Base-by-base conservation (phyloP, 2,888 invertebrate species). In the Hydrotaea cyrtoneurina region DNA sequence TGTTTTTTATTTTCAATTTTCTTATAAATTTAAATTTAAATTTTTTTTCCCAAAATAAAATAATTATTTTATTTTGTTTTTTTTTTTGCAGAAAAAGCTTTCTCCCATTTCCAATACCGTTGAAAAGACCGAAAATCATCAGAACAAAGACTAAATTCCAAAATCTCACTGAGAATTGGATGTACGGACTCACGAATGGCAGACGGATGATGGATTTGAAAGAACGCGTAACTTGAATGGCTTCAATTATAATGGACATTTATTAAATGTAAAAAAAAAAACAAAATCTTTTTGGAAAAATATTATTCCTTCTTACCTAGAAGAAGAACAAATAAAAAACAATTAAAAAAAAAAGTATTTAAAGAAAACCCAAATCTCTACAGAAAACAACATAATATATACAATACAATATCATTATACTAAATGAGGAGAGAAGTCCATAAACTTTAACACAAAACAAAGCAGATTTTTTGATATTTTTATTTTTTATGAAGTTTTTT, bases 381-480 rank as follows among this genome's bases (percentile, higher is more conserved):
- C 31, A 31, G 73, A 59, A 36, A 72, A 82, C 1, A 66, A 50
- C 59, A 53, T 59, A 77, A 82, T 15, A 39, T 77, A 83, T 4
- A 4, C 2, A 69, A 50, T 77, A 59, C 46, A 71, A 74, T 26
- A 39, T 19, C 69, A 72, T n/a, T 71, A 62, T 66, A 39, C 19
- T 43, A 66, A 46, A 59, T 26, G 26, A 59, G 26, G 21, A 39
- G 23, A 59, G 4, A 74, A 83, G 76, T 87, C 86, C 86, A 85
- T 86, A 86, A 87, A 87, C 86, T 86, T 87, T 87, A 88, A 87
- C 86, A 87, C 78, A 74, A 80, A 76, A 21, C 31, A 66, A 72
- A 50, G 75, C 73, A n/a, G 15, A 23, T 39, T 36, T 73, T 72
- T 62, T 26, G 43, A 62, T 31, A 59, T 11, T 43, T n/a, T n/a